Base-by-base conservation (phyloP, 1,140 invertebrate genomes). In the Fopius arisanus region DNA sequence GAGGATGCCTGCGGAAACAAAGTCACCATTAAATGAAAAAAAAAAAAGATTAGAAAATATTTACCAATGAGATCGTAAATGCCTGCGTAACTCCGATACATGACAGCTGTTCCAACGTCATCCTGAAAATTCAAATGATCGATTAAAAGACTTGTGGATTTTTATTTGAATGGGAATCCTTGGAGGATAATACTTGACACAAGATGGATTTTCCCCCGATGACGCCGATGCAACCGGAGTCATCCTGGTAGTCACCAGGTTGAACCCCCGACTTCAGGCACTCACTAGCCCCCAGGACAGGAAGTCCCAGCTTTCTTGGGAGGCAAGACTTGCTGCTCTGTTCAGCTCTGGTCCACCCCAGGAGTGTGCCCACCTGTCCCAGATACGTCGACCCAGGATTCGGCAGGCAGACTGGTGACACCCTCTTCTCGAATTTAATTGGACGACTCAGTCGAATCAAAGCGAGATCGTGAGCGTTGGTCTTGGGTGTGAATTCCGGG, bases 361-460 rank as follows among this genome's bases (percentile, higher is more conserved):
- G 83, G 0, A 92, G 78, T 2, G 89, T 90, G 10, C 88, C 90
- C 26, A 90, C 86, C 80, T 90, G 88, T 2, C 90, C 90, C 2
- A 89, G 83, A 79, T 90, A 91, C 31, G 85, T 87, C 12, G 84
- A 83, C 59, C 90, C 89, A 73, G 86, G 82, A 59, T 89, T 85
- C 4, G 91, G 89, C 63, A 93, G 78, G 78, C 91, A 92, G 23
- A 92, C 88, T 0, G 92, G 91, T 4, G 83, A 83, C 73, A 92
- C 87, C 43, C 87, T 82, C 67, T 86, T 85, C 40, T 89, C 89
- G 71, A 92, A 90, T 43, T 83, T 79, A 2, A 90, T 88, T 6
- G 88, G 84, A 23, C 86, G 82, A 70, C 85, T 88, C 6, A 93
- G 80, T 59, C 86, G 88, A 5, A 93, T 77, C 16, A 93, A 75